phyloP scores from a whole-genome alignment of 2,797 vertebrate genomes.

The Scyliorhinus canicula region DNA sequence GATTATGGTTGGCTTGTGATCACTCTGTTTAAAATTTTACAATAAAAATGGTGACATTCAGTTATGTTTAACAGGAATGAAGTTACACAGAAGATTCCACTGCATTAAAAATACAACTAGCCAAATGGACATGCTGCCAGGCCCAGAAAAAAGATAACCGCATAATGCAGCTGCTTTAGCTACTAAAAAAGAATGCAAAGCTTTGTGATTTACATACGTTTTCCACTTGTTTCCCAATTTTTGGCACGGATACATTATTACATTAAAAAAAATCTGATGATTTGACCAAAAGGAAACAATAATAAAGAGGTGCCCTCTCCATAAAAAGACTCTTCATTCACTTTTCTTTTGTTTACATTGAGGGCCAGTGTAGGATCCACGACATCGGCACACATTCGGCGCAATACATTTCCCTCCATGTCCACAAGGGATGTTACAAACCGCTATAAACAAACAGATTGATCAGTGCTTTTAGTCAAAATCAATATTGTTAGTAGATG shows the following conservation, averaged over 20 bases:
- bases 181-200: background rate
- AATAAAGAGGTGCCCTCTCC: slow-evolving; percentile 42
- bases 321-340: slow-evolving; percentile 44
- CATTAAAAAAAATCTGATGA: no score
- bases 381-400: slow-evolving; percentile 70
- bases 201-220: background rate
- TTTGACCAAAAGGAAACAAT: background rate
- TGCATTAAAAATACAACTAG: background rate
- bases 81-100: no score
- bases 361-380: slow-evolving; percentile 58
- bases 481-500: background rate
- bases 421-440: slow-evolving; percentile 64
- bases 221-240: background rate
- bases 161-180: background rate
- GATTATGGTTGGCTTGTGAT: background rate
- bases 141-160: background rate
- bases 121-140: background rate
- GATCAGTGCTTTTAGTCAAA: background rate
- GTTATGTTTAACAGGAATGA: background rate
- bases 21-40: background rate
- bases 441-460: slow-evolving; percentile 53
- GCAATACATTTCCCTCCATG: slow-evolving; percentile 77
- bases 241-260: background rate
- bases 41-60: background rate
- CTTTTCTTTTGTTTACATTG: slow-evolving; percentile 66